phyloP scores from a whole-genome alignment of 2,888 invertebrate species.

The Pheosia gnoma region DNA sequence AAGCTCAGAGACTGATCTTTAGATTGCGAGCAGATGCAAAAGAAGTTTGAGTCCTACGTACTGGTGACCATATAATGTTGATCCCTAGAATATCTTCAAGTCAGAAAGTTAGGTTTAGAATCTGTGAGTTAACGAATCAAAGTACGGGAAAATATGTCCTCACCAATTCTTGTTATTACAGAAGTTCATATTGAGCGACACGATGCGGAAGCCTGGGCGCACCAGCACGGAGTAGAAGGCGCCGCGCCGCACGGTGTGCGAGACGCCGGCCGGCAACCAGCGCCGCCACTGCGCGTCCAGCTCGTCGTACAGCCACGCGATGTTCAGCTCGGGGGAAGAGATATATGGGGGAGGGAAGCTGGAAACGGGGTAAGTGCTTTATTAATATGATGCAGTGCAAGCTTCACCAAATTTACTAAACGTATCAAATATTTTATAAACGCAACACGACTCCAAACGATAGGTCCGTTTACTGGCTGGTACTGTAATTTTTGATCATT shows the following conservation, averaged over 20 bases:
- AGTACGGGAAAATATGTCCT: not conserved
- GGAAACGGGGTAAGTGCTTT: slow-evolving; percentile 40
- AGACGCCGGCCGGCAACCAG: slow-evolving; percentile 95
- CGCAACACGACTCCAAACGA: no score
- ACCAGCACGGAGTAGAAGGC: slow-evolving; percentile 97
- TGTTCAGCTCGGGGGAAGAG: slow-evolving; percentile 90
- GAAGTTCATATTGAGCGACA: slow-evolving; percentile 98
- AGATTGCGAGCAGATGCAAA: no score
- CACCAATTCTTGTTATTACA: slow-evolving; percentile 98
- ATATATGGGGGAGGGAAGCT: slow-evolving; percentile 95
- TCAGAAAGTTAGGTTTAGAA: no score
- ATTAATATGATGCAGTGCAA: not conserved
- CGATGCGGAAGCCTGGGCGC: slow-evolving; percentile 94
- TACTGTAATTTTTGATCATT: no score
- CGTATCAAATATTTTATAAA: no score
- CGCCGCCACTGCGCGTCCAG: slow-evolving; percentile 95
- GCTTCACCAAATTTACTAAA: no score
- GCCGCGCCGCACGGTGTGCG: slow-evolving; percentile 92
- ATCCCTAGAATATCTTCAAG: no score
- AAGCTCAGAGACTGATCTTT: no score
- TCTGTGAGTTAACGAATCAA: no score
- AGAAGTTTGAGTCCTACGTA: no score
- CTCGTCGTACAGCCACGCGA: slow-evolving; percentile 96
- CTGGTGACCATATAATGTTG: no score
- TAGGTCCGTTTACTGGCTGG: no score